These are phyloP conservation scores for Sarotherodon lohbergeri DNA, from an alignment of 2,113 vertebrate species.

Conservation along the genomic window DNA sequence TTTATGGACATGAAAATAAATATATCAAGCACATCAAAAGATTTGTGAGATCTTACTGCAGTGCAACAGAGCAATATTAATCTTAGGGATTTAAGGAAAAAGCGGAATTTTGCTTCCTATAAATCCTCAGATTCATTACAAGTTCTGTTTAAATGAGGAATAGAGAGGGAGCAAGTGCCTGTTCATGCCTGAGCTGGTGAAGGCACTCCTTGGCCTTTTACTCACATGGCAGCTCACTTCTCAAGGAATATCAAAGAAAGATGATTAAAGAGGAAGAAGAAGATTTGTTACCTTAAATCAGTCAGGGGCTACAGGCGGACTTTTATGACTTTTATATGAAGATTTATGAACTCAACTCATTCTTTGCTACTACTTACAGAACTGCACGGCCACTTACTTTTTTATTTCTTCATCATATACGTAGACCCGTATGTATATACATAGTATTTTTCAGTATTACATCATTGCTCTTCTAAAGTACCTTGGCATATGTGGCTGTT, in stretches of 20 bases:
- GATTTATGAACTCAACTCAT: constrained; percentile 37
- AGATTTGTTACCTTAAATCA: constrained; percentile 67
- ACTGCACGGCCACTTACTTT: background rate
- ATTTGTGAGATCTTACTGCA: constrained; percentile 11
- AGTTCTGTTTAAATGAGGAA: constrained; percentile 22
- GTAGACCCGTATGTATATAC: constrained; percentile 4
- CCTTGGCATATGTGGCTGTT: constrained; percentile 13
- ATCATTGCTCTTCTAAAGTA: constrained; percentile 39
- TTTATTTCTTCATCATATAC: background rate
- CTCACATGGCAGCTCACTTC: constrained; percentile 47
- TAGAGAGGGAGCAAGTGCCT: background rate
- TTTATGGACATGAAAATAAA: constrained; percentile 55
- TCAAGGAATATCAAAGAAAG: constrained; percentile 10
- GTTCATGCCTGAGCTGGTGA: constrained; percentile 44
- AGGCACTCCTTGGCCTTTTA: constrained; percentile 22
- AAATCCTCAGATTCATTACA: constrained; percentile 29
- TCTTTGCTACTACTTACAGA: constrained; percentile 2
- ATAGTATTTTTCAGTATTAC: constrained; percentile 12
- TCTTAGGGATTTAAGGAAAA: constrained; percentile 42
- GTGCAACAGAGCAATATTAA: constrained; percentile 5
- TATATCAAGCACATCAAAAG: constrained; percentile 24
- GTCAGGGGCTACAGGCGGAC: constrained; percentile 9
- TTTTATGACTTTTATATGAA: constrained; percentile 30
- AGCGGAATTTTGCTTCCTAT: constrained; percentile 9
- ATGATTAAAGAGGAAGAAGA: constrained; percentile 24